Conservation (phyloP, 1,140 invertebrate genomes). For the Diplogasteroides magnus region DNA sequence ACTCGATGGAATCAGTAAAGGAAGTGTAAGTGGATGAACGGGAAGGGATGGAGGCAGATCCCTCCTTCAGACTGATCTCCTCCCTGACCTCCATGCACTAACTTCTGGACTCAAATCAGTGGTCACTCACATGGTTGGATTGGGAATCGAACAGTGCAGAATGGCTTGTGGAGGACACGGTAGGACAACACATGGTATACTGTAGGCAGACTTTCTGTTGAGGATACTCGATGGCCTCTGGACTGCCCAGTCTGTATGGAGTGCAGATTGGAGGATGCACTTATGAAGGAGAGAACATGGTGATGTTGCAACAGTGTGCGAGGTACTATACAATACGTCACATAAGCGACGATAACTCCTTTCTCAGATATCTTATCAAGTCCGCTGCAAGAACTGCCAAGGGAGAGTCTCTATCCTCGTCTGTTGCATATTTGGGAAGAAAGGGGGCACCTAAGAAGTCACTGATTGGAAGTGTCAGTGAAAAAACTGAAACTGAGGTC, state of each 20-base stretch:
- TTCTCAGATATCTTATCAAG: constrained; percentile 39
- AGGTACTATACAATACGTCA: constrained; percentile 58
- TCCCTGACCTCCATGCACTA: no score
- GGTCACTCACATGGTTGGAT: no score
- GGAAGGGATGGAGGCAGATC: no score
- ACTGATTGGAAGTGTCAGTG: not conserved
- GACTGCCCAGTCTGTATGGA: not conserved
- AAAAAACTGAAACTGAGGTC: not conserved
- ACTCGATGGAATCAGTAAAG: constrained; percentile 14
- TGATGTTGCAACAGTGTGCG: constrained; percentile 80
- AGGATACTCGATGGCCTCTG: not conserved
- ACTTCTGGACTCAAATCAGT: no score
- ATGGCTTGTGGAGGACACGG: no score
- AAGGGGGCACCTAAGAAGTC: constrained; percentile 2
- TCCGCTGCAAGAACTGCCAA: constrained; percentile 28
- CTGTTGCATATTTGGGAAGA: constrained; percentile 10
- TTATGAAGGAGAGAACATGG: constrained; percentile 91
- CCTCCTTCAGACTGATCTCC: no score
- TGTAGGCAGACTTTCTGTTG: not conserved
- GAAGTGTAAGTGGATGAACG: constrained; percentile 20
- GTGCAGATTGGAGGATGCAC: constrained; percentile 75
- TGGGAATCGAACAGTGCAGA: no score
- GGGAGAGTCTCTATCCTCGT: constrained; percentile 2
- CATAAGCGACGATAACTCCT: not conserved
- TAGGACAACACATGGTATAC: not conserved